A percentile compares a stretch with the other conserved stretches of the same genome.
phyloP scores from a whole-genome alignment of 2,113 vertebrate genomes.

The Syrmaticus mikado region DNA sequence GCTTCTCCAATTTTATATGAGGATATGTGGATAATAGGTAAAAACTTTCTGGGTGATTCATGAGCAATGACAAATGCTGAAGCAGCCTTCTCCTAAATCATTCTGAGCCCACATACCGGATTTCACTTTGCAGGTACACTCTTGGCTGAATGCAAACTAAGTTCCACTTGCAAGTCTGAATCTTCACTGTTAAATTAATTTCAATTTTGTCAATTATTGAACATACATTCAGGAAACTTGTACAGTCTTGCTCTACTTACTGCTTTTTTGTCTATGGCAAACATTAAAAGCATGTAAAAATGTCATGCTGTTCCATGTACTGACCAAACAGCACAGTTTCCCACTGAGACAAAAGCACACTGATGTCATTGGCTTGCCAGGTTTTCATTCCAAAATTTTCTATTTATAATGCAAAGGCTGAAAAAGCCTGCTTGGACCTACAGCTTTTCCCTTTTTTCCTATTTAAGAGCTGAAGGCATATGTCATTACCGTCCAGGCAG shows the following conservation, averaged over 20 bases:
- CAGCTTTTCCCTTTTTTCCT: conserved; percentile 45
- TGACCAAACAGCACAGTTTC: not conserved
- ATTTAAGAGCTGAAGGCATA: conserved; percentile 50
- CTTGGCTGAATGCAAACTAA: not conserved
- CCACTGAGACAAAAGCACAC: not conserved
- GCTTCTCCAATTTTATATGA: not conserved
- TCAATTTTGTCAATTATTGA: not conserved
- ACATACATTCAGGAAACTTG: not conserved
- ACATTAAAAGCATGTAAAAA: conserved; percentile 25
- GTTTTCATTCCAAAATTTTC: not conserved
- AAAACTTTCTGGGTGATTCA: not conserved
- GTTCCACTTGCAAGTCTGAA: not conserved
- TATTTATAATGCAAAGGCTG: not conserved
- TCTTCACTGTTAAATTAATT: not conserved
- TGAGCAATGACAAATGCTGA: not conserved
- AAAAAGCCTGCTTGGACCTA: conserved; percentile 32
- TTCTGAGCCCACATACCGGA: not conserved
- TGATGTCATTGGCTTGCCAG: not conserved
- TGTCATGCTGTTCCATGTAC: not conserved
- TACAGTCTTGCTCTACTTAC: not conserved
- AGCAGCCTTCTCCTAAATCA: not conserved
- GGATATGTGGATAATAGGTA: not conserved
- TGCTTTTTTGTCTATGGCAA: not conserved
- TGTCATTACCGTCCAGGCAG: conserved; percentile 94
- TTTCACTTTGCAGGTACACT: not conserved